phyloP scores from a whole-genome alignment of 2,113 vertebrate species.

The Porphyrio hochstetteri region DNA sequence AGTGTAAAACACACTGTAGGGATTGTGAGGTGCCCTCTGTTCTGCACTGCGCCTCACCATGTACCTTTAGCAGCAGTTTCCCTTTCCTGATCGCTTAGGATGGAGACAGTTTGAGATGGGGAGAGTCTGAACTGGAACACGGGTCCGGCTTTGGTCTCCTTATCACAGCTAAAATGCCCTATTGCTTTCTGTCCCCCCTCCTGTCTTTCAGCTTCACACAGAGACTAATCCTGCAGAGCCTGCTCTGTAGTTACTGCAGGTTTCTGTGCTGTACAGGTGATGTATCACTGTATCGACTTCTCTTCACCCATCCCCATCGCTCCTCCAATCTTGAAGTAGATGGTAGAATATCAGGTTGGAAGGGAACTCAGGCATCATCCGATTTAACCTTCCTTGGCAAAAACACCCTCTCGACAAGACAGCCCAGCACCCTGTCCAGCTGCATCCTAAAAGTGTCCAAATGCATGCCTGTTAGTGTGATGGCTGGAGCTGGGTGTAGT shows the following conservation, averaged over 20 bases:
- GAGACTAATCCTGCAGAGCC: not conserved
- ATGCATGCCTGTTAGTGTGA: not conserved
- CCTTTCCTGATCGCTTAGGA: not conserved
- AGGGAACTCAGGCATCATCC: no score
- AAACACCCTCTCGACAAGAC: no score
- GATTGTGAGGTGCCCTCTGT: not conserved
- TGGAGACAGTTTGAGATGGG: not conserved
- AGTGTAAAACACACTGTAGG: rapidly evolving
- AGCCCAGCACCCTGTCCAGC: no score
- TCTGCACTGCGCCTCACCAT: not conserved
- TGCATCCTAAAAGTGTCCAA: no score
- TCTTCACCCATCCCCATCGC: not conserved
- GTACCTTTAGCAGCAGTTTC: not conserved
- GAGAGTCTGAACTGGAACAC: not conserved
- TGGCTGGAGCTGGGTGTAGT: not conserved
- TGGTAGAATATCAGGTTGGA: no score
- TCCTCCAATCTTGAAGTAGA: not conserved
- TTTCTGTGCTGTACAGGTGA: not conserved
- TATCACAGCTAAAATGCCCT: not conserved
- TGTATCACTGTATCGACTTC: not conserved
- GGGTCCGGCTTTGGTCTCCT: not conserved
- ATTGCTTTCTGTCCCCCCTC: not conserved
- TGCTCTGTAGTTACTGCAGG: not conserved
- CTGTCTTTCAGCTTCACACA: not conserved
- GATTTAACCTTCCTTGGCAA: no score